Evolutionary conservation across 2,888 invertebrate species (phyloP), one percentile per base, ranked within the genome.

Genomic region (Euproctis similis): DNA sequence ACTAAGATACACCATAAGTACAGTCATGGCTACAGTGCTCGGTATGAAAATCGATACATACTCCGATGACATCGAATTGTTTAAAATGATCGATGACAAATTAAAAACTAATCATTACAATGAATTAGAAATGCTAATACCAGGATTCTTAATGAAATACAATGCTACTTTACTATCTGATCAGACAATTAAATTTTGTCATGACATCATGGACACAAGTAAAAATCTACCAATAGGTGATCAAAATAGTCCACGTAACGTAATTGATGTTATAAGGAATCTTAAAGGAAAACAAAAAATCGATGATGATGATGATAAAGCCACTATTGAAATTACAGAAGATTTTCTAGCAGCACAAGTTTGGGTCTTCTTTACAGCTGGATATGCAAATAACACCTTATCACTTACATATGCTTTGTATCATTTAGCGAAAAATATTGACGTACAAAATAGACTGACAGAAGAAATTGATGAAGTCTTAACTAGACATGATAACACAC

Each of bases 341-440:
- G 45, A 48, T 8, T 29, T 72, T 1, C 59, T 75, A 34, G 59
- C 63, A 10, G 71, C 68, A n/a, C 76, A 82, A 42, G 62, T 62
- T 2, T 71, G 77, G 36, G 52, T 81, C 31, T 69, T 80, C 42
- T 78, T 70, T 32, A 51, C 59, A 1, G 85, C 76, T 12, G 84
- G 84, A 0, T 82, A 71, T 37, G 80, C 77, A 28, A 81, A 80
- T 6, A 74, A 69, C 12, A 66, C 78, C 1, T 53, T 72, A 3
- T 50, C 64, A 3, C 45, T 74, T 27, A 56, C 70, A 8, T 77
- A 65, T 30, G 47, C 61, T 9, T 34, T 76, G 11, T 75, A 67
- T 28, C 60, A 73, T 35, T 52, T 85, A 16, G 78, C 82, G 0
- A 40, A 53, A 4, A 54, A 80, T 44, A 63, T 59, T 10, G 52